Evolutionary conservation across 2,113 vertebrate species (phyloP), one percentile per base, ranked within the genome.

Genomic region (Phalacrocorax aristotelis): DNA sequence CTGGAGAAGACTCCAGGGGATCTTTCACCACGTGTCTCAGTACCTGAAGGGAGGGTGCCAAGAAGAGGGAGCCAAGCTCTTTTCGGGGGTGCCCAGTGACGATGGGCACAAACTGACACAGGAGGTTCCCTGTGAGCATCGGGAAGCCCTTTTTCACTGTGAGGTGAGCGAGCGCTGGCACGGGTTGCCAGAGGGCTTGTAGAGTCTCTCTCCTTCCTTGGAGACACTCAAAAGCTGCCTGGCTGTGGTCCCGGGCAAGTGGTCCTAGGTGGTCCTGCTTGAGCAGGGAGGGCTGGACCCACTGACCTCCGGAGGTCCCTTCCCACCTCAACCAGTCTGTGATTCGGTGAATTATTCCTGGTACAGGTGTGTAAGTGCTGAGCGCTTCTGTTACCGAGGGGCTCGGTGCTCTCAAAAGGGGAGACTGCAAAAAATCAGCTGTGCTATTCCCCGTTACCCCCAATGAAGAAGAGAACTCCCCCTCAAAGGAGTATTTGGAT

Each of bases 241-340:
- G 69, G 57, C 25, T 4, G 18, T 6, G 25, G 25, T 15, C 36
- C 46, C 13, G 57, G 57, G 66, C 44, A 15, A 10, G 30, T 2
- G 46, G 57, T 5, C 19, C 18, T 22, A 7, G 70, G 70, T 26
- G 17, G 58, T 26, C 25, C 38, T 19, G 57, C 27, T 19, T 36
- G 79, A 14, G 51, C 25, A 11, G 18, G 40, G 49, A 21, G 49
- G 19, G n/a, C 6, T 17, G 68, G 32, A 21, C 46, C 34, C 7
- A 54, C 10, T 2, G 5, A 14, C 7, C 15, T 16, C 32, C 1
- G 1, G 13, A 5, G 32, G 16, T 16, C 34, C 40, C 22, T 38
- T 48, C 34, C 49, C 42, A 22, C 49, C 40, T 52, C 83, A 55
- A 3, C 25, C 30, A 15, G 48, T 4, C 48, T 5, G 62, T 4